Evolutionary conservation across 1,140 invertebrate species (phyloP), one percentile per base, ranked within the genome.

Genomic region (Trichonephila inaurata): DNA sequence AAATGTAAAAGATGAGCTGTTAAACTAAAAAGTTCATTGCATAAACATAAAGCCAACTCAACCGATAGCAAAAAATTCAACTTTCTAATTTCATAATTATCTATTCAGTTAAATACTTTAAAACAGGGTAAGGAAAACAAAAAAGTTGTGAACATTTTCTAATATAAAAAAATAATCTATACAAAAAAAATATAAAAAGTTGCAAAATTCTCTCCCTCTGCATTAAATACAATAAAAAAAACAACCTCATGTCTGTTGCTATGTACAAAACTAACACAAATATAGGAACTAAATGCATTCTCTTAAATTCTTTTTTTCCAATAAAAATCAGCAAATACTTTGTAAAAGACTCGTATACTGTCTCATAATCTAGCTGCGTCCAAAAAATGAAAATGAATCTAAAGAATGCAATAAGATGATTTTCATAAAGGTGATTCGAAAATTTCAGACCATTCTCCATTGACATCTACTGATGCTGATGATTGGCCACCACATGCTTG

Each of bases 401-500:
- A 64, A 24, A 33, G 58, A 87, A 60, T 91, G 89, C 89, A 19
- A 61, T 19, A 60, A n/a, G 51, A 85, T 85, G 51, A 83, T n/a
- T 44, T 82, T 93, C 86, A 93, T 89, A 93, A 93, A 14, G 92
- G 92, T 8, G 92, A 93, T 93, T 93, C 92, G 28, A 81, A 93
- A 64, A 93, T 89, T 51, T 93, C 92, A 24, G 92, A 40, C 85
- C 85, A 93, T 62, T 93, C 92, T 51, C 64, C 92, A 93, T 93
- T 93, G 2, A 61, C 12, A 58, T 93, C 92, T 24, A 7, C 62
- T 24, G 83, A n/a, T 21, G 58, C 60, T 88, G 33, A 64, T 24
- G 61, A 21, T 62, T 87, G 51, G 12, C 60, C 85, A 40, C 60
- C 60, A 64, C 61, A 8, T n/a, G 61, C 60, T 40, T 28, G 28